phyloP scores from a whole-genome alignment of 2,888 invertebrate species.

The Sphaerophoria rueppellii region DNA sequence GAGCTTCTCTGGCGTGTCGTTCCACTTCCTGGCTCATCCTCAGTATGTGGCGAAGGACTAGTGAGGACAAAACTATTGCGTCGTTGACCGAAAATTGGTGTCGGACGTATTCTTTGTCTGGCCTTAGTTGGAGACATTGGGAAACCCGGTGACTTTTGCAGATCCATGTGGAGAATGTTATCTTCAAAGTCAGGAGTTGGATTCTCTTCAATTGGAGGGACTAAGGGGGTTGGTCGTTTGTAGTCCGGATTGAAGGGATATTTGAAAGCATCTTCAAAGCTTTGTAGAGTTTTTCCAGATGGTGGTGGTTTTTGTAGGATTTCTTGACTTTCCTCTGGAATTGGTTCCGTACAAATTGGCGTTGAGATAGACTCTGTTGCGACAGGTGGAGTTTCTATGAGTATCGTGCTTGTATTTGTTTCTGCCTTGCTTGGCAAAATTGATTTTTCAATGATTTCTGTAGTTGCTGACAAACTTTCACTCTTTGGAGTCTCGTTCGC shows the following conservation, averaged over 20 bases:
- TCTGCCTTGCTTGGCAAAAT: no score
- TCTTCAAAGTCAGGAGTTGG: constrained; percentile 79
- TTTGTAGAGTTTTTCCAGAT: constrained; percentile 56
- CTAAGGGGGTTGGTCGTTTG: constrained; percentile 67
- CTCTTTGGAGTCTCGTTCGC: background rate
- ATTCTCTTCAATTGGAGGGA: constrained; percentile 76
- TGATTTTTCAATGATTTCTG: no score
- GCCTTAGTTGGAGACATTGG: constrained; percentile 83
- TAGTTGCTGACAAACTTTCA: no score
- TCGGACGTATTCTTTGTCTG: constrained; percentile 87
- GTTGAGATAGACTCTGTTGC: background rate
- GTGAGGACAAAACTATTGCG: constrained; percentile 87
- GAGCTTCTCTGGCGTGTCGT: constrained; percentile 63
- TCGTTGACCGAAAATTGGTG: constrained; percentile 86
- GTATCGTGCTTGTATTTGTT: no score
- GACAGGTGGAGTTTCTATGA: no score
- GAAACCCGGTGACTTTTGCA: constrained; percentile 77
- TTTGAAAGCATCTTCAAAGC: constrained; percentile 77
- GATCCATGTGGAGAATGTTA: constrained; percentile 79
- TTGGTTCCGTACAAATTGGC: background rate
- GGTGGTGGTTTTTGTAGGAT: background rate
- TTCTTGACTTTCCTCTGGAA: background rate
- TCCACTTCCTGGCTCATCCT: constrained; percentile 45
- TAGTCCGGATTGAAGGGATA: constrained; percentile 75
- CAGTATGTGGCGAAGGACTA: constrained; percentile 76